Evolutionary conservation across 30 jellyfish, hydroid and myxozoan genomes (phyloP), one percentile per base, ranked within the genome.

Genomic region (Sanderia malayensis): DNA sequence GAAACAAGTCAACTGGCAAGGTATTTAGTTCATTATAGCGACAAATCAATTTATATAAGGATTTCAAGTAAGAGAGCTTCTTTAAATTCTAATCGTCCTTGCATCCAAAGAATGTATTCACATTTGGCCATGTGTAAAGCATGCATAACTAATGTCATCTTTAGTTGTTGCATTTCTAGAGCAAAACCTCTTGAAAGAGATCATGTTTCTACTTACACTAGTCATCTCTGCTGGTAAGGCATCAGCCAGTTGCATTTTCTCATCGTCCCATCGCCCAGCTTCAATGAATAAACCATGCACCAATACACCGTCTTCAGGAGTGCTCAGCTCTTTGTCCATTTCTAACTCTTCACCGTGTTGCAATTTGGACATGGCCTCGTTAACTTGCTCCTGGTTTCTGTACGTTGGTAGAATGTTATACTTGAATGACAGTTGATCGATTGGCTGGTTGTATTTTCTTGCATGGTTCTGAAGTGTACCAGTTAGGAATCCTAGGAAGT

Each of bases 251-350:
- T 27, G 47, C 94, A 78, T 90, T 13, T 58, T 58, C 44, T 71
- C 91, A 77, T 83, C 94, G 60, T 90, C 95, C 98, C 98, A 90
- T 58, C 95, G 68, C 9, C 96, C 98, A 4, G 98, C 96, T 45
- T 90, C 98, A 19, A 90, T 59, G 60, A 83, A 90, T 70, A 90
- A 58, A 0, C 98, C 98, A 46, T 90, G 98, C n/a, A 83, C 93
- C 31, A 90, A 70, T 19, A 90, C 96, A 31, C 98, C 98, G 65
- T 90, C 98, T 34, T 83, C 81, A 4, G 88, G 93, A 15, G 86
- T 4, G 6, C 80, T 88, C 18, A 83, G 21, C 18, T 71, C 94
- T 8, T 65, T 73, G 72, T 83, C 96, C 44, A 79, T 57, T 22
- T 65, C 98, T 1, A 83, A 69, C 7, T 90, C 37, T 69, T 90